Percentiles rank a stretch among this genome's conserved stretches.
Conservation (phyloP, 2,113 vertebrate species). For the Mionectes macconnelli region DNA sequence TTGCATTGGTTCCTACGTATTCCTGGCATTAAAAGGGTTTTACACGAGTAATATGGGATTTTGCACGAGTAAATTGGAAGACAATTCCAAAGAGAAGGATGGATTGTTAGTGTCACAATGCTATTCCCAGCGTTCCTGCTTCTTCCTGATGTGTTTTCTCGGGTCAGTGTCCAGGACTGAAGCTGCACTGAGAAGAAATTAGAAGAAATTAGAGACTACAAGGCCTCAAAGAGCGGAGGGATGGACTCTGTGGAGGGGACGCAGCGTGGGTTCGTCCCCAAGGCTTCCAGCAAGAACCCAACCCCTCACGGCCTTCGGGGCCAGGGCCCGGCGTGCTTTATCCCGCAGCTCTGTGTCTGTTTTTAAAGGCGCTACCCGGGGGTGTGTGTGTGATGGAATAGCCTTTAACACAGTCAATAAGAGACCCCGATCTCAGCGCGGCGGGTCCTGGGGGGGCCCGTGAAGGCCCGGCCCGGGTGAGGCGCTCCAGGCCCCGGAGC, state of each 20-base stretch:
- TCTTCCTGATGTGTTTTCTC: neutral
- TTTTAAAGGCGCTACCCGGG: too few relatives aligned
- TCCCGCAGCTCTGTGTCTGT: too few relatives aligned
- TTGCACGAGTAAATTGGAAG: neutral
- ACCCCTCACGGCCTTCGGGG: neutral
- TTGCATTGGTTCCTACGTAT: fast-evolving
- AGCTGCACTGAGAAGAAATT: neutral
- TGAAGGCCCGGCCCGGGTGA: too few relatives aligned
- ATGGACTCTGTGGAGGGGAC: neutral
- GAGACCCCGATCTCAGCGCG: neutral
- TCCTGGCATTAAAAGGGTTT: neutral
- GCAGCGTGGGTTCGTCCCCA: too few relatives aligned
- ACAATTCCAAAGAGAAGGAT: neutral
- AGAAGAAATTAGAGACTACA: neutral
- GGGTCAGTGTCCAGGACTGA: neutral
- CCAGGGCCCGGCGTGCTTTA: too few relatives aligned
- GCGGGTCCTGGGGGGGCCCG: too few relatives aligned
- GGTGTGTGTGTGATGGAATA: fast-evolving
- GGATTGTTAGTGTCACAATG: too few relatives aligned
- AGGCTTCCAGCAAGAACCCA: fast-evolving
- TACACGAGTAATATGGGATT: neutral
- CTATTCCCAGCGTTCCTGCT: neutral
- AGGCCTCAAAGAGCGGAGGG: fast-evolving
- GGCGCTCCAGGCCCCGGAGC: neutral
- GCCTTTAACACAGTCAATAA: neutral